These are phyloP conservation scores for Suillia variegata DNA, from an alignment of 2,888 invertebrate species.

Conservation along the genomic window DNA sequence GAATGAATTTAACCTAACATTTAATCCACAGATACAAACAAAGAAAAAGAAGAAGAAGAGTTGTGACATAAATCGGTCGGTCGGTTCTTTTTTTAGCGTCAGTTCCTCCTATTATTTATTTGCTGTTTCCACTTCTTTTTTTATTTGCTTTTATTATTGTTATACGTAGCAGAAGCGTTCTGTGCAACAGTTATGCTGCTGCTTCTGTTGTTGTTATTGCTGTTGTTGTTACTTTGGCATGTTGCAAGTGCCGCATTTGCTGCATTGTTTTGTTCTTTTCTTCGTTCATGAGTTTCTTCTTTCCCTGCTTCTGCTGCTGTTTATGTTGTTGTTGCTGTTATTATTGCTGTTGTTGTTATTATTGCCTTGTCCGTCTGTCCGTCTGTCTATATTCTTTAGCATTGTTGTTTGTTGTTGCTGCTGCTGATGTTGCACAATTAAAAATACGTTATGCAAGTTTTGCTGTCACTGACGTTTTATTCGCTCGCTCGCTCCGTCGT, in stretches of 20 bases:
- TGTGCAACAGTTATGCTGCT: slow-evolving; percentile 21
- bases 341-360: too few species aligned
- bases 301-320: neutral
- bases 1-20: slow-evolving; percentile 41
- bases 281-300: neutral
- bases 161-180: too few species aligned
- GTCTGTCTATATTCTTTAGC: too few species aligned
- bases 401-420: neutral
- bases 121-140: neutral
- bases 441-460: slow-evolving; percentile 51
- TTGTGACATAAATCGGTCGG: too few species aligned
- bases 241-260: slow-evolving; percentile 3
- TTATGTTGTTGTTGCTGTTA: neutral
- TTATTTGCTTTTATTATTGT: too few species aligned
- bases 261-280: slow-evolving; percentile 2
- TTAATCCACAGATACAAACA: too few species aligned
- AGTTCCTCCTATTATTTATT: too few species aligned
- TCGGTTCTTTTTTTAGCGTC: too few species aligned
- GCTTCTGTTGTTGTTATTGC: slow-evolving; percentile 4
- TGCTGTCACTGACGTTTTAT: slow-evolving; percentile 26
- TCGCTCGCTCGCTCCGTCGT: too few species aligned
- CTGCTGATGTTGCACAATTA: slow-evolving; percentile 37
- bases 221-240: neutral
- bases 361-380: neutral
- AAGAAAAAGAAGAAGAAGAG: too few species aligned